phyloP scores from a whole-genome alignment of 2,113 vertebrate species.

The Polyodon spathula region DNA sequence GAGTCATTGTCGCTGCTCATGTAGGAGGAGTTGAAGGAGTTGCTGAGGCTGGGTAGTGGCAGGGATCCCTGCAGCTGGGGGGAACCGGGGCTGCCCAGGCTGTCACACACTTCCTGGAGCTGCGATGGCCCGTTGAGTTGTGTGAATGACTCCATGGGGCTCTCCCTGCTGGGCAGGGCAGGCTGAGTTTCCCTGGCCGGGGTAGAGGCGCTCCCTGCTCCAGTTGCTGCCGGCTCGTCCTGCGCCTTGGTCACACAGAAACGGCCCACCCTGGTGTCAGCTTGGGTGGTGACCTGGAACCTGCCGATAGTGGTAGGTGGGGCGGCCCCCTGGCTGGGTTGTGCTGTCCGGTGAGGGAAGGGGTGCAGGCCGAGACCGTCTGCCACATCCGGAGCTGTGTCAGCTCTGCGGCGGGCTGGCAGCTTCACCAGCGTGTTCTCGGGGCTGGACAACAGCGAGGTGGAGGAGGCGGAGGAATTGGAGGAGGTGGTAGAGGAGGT shows the following conservation, averaged over 20 bases:
- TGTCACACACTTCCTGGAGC: constrained; percentile 27
- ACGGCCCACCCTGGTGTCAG: constrained; percentile 67
- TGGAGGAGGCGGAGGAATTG: constrained; percentile 68
- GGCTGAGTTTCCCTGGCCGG: constrained; percentile 30
- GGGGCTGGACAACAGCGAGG: constrained; percentile 80
- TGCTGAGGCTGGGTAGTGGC: constrained; percentile 74
- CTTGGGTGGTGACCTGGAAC: constrained; percentile 75
- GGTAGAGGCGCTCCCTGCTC: constrained; percentile 20
- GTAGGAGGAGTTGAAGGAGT: constrained; percentile 83
- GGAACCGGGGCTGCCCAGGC: constrained; percentile 20
- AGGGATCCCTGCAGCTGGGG: constrained; percentile 48
- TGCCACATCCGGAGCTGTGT: constrained; percentile 42
- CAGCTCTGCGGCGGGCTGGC: constrained; percentile 28
- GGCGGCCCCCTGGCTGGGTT: constrained; percentile 29
- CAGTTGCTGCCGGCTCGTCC: constrained; percentile 58
- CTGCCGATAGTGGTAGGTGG: constrained; percentile 75
- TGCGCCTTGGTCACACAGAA: constrained; percentile 75
- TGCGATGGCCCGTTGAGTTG: constrained; percentile 24
- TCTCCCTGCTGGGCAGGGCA: constrained; percentile 24
- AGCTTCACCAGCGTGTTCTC: constrained; percentile 79
- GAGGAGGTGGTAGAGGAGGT: constrained; percentile 33
- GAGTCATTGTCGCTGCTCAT: constrained; percentile 96
- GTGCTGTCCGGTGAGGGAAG: constrained; percentile 16
- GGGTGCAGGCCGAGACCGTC: constrained; percentile 40
- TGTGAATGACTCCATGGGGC: constrained; percentile 13